Conservation (phyloP, 2,888 invertebrate genomes). For the Syrphus vitripennis region DNA sequence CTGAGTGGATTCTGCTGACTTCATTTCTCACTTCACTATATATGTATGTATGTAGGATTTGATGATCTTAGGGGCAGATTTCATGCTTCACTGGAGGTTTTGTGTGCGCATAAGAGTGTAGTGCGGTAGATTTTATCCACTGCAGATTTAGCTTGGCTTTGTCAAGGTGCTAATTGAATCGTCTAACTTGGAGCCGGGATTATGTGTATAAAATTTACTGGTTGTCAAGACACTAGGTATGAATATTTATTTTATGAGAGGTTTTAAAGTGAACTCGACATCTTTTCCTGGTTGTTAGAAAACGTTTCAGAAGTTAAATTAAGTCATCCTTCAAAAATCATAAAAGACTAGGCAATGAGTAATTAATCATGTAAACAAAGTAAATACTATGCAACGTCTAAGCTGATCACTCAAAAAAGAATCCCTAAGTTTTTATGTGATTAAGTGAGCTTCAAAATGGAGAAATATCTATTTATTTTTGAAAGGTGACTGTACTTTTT, state of each 20-base stretch:
- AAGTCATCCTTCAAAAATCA: too few relatives aligned
- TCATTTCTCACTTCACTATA: neutral
- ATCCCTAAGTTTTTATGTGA: too few relatives aligned
- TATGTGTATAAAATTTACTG: too few relatives aligned
- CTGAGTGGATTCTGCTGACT: constrained; percentile 8
- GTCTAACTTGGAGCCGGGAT: neutral
- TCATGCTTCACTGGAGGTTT: constrained; percentile 18
- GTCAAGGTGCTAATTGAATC: constrained; percentile 52
- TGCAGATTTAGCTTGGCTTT: neutral
- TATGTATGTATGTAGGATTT: neutral
- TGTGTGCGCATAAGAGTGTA: constrained; percentile 18
- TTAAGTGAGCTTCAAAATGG: too few relatives aligned
- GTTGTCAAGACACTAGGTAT: neutral
- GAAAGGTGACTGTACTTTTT: too few relatives aligned
- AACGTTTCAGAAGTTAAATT: too few relatives aligned
- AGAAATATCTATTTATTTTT: too few relatives aligned
- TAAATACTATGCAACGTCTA: too few relatives aligned
- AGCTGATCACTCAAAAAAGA: too few relatives aligned
- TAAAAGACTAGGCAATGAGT: too few relatives aligned
- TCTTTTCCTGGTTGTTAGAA: neutral
- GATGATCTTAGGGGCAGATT: constrained; percentile 49
- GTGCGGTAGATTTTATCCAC: neutral
- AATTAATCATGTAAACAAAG: too few relatives aligned
- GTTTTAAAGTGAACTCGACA: neutral
- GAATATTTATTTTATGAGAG: neutral